phyloP scores from a whole-genome alignment of 2,113 vertebrate genomes.

The Globicephala melas region DNA sequence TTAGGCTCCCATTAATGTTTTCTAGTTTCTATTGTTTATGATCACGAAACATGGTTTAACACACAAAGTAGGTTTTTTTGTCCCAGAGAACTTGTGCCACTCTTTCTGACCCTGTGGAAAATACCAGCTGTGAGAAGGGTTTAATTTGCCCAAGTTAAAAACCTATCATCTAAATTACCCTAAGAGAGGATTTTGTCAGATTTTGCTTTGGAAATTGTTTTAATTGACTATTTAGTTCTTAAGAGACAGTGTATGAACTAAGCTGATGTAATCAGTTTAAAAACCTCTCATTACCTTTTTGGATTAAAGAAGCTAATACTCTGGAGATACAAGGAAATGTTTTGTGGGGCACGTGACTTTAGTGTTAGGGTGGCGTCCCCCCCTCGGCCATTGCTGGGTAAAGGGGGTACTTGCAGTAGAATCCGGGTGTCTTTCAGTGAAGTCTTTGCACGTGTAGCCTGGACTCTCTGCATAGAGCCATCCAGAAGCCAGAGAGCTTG shows the following conservation, averaged over 20 bases:
- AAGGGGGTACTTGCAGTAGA: neutral
- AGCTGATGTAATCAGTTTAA: conserved; percentile 60
- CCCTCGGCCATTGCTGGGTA: neutral
- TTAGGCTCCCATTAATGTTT: conserved; percentile 43
- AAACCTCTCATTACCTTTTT: conserved; percentile 47
- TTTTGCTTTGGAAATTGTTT: conserved; percentile 69
- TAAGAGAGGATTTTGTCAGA: conserved; percentile 64
- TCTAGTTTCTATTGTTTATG: conserved; percentile 13
- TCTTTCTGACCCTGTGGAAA: conserved; percentile 48
- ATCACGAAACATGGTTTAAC: neutral
- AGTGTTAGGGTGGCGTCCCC: neutral
- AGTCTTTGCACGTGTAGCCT: neutral
- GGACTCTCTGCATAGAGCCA: neutral
- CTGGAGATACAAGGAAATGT: conserved; percentile 22
- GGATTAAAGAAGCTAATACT: conserved; percentile 50
- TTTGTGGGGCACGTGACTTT: conserved; percentile 1
- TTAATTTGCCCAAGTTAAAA: conserved; percentile 58
- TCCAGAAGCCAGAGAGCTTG: neutral
- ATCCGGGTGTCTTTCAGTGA: neutral
- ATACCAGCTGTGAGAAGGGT: conserved; percentile 24
- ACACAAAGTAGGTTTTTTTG: conserved; percentile 18
- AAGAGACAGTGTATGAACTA: conserved; percentile 46
- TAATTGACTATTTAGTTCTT: conserved; percentile 64
- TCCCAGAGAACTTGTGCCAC: conserved; percentile 28
- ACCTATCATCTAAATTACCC: conserved; percentile 52